Conservation (phyloP, 2,888 invertebrate species). For the Diaperis boleti region DNA sequence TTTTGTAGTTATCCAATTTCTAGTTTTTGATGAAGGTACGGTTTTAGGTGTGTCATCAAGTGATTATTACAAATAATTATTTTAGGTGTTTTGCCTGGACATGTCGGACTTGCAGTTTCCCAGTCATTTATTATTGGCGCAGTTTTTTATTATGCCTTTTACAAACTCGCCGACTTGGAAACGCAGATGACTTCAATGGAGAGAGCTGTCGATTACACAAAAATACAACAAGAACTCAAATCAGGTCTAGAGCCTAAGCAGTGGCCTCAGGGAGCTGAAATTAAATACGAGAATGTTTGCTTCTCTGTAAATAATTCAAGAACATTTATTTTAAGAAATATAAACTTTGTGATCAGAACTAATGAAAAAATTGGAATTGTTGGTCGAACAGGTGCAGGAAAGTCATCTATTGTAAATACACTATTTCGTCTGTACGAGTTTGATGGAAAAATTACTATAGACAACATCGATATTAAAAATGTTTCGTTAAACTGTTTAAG, state of each 20-base stretch:
- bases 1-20: conserved; percentile 22
- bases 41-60: not conserved
- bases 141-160: conserved; percentile 70
- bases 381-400: conserved; percentile 86
- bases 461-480: conserved; percentile 72
- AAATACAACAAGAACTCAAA: conserved; percentile 64
- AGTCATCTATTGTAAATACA: conserved; percentile 80
- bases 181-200: conserved; percentile 92
- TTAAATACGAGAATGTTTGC: conserved; percentile 74
- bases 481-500: conserved; percentile 3
- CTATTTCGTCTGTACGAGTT: conserved; percentile 83
- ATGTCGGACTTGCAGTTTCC: conserved; percentile 83
- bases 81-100: conserved; percentile 65
- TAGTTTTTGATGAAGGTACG: conserved; percentile 25
- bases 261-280: conserved; percentile 79
- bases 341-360: conserved; percentile 74
- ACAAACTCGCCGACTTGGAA: conserved; percentile 84
- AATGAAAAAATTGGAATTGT: conserved; percentile 80
- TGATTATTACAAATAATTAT: not conserved
- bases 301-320: conserved; percentile 59
- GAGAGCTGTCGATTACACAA: conserved; percentile 69
- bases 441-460: conserved; percentile 84
- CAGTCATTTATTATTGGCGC: conserved; percentile 80
- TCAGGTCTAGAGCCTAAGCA: conserved; percentile 68
- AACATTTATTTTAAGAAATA: conserved; percentile 77